These are phyloP conservation scores for Epirrhoe tristata DNA, from an alignment of 2,888 invertebrate species.

Conservation along the genomic window DNA sequence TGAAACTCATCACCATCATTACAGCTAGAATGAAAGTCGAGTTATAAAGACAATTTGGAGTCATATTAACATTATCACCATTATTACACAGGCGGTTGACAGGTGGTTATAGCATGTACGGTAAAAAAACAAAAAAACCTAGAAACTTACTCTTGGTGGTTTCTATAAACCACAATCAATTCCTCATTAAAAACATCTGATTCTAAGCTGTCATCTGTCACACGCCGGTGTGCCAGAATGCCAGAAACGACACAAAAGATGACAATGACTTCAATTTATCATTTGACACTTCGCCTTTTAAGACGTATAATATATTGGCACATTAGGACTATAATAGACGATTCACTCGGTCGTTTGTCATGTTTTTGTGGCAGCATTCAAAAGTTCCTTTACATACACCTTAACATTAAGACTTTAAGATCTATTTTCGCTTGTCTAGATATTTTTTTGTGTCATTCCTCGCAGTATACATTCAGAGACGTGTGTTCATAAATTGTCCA, in stretches of 20 bases:
- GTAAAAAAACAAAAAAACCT: too few species aligned
- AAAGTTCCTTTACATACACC: conserved; percentile 16
- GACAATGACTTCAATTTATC: conserved; percentile 72
- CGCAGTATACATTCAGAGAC: conserved; percentile 52
- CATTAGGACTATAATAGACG: conserved; percentile 81
- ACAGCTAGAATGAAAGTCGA: too few species aligned
- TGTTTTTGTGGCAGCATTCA: conserved; percentile 60
- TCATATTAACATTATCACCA: too few species aligned
- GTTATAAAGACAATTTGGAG: too few species aligned
- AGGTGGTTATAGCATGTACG: too few species aligned
- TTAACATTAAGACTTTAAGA: conserved; percentile 35
- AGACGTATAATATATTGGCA: conserved; percentile 79
- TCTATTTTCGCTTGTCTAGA: conserved; percentile 21
- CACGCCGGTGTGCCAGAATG: conserved; percentile 41
- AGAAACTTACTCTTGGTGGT: neutral
- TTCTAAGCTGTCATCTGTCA: conserved; percentile 63
- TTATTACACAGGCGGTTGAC: too few species aligned
- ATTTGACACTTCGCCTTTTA: conserved; percentile 70
- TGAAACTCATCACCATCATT: too few species aligned
- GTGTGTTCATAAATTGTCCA: conserved; percentile 66
- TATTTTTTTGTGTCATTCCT: conserved; percentile 31
- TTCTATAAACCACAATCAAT: conserved; percentile 42
- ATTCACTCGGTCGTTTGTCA: conserved; percentile 75
- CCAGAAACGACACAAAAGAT: conserved; percentile 55
- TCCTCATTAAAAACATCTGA: conserved; percentile 56